Evolutionary conservation across 2,113 vertebrate species (phyloP).

Genomic region (Struthidea cinerea): DNA sequence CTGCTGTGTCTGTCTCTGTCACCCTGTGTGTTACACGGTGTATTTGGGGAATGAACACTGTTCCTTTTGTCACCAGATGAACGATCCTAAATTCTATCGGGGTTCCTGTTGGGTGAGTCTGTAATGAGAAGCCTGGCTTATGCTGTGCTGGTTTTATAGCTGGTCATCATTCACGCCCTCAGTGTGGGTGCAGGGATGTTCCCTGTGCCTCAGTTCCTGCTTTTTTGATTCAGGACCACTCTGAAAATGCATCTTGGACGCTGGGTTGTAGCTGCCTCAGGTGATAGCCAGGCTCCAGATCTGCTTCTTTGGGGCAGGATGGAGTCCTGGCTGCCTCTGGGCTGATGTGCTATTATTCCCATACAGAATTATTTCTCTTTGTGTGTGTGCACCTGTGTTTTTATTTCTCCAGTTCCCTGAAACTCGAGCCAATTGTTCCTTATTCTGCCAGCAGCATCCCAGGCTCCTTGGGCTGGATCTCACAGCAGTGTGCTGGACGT

Average conservation of each 20-base stretch:
- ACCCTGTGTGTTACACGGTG: rapidly evolving
- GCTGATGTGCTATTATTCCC: neutral
- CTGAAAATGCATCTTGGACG: rapidly evolving
- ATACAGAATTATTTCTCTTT: neutral
- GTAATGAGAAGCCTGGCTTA: neutral
- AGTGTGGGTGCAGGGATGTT: neutral
- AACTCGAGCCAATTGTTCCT: neutral
- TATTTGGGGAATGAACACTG: neutral
- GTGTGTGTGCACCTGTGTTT: rapidly evolving
- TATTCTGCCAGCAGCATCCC: neutral
- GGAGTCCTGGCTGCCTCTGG: neutral
- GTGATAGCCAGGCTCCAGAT: neutral
- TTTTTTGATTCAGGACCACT: neutral
- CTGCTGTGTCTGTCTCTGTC: neutral
- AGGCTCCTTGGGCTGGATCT: neutral
- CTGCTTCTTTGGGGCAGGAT: neutral
- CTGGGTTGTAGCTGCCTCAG: neutral
- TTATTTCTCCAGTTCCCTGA: neutral
- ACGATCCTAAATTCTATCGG: rapidly evolving
- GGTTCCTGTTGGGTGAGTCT: neutral
- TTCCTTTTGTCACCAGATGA: neutral
- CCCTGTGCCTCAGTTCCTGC: neutral
- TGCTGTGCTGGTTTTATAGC: neutral
- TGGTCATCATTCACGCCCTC: neutral
- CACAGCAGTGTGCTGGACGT: neutral